These are phyloP conservation scores for Nothobranchius kuhntae DNA, from an alignment of 2,113 vertebrate species.

Conservation along the genomic window DNA sequence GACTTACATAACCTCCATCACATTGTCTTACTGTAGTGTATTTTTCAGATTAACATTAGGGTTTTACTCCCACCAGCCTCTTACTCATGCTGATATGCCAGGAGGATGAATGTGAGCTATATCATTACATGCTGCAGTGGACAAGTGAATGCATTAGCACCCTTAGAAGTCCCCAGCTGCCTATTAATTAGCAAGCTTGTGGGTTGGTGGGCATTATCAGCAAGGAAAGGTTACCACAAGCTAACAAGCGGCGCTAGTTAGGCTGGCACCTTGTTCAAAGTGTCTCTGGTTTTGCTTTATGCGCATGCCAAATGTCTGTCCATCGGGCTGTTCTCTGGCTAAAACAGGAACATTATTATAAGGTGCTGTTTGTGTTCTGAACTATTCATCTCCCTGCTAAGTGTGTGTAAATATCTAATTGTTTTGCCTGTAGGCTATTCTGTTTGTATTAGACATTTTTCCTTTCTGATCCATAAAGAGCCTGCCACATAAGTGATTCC, in stretches of 20 bases:
- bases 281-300: slow-evolving; percentile 24
- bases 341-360: slow-evolving; percentile 21
- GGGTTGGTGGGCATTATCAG: slow-evolving; percentile 50
- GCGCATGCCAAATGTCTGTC: slow-evolving; percentile 47
- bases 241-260: slow-evolving; percentile 24
- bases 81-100: slow-evolving; percentile 33
- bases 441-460: slow-evolving; percentile 11
- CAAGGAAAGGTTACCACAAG: slow-evolving; percentile 44
- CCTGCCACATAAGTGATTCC: slow-evolving; percentile 17
- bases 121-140: slow-evolving; percentile 61
- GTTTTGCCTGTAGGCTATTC: slow-evolving; percentile 11
- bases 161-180: slow-evolving; percentile 55
- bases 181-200: slow-evolving; percentile 54
- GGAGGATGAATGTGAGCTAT: slow-evolving; percentile 42
- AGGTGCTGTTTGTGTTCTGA: slow-evolving; percentile 11
- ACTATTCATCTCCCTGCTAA: slow-evolving; percentile 11
- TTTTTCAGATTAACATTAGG: slow-evolving; percentile 31
- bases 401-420: slow-evolving; percentile 5
- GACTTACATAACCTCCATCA: slow-evolving; percentile 24
- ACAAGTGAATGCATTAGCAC: slow-evolving; percentile 58
- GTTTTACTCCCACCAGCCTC: slow-evolving; percentile 41
- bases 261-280: slow-evolving; percentile 33
- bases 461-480: slow-evolving; percentile 11
- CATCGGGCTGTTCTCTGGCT: slow-evolving; percentile 34
- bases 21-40: slow-evolving; percentile 21